Percentiles rank a stretch among this genome's conserved stretches.
phyloP scores from a whole-genome alignment of 2,113 vertebrate species.

The Sceloporus undulatus region DNA sequence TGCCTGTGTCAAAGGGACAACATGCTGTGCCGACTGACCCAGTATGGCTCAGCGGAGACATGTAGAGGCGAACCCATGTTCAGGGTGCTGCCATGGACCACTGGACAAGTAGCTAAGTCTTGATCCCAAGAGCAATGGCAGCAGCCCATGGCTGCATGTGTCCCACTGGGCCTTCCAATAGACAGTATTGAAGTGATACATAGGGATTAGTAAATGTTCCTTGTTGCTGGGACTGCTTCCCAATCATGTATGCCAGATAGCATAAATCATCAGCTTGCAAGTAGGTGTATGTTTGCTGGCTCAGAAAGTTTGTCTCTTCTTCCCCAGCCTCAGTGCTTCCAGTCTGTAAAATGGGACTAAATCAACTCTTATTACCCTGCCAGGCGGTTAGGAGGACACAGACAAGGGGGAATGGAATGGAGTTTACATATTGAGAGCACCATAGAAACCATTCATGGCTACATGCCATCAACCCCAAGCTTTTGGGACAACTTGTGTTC shows the following conservation, averaged over 20 bases:
- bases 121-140: background rate
- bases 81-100: background rate
- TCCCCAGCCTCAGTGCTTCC: background rate
- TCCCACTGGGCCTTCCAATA: background rate
- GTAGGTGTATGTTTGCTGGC: background rate
- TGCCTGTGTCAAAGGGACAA: background rate
- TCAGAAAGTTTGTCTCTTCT: background rate
- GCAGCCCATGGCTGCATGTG: background rate
- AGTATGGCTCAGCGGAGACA: background rate
- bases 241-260: too few relatives aligned
- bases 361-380: background rate
- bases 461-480: background rate
- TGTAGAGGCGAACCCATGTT: background rate
- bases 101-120: background rate
- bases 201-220: background rate
- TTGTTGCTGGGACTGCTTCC: background rate
- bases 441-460: slow-evolving; percentile 9
- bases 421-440: background rate
- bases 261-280: background rate
- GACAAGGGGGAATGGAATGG: background rate
- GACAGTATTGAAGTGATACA: background rate
- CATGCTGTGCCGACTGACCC: background rate
- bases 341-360: slow-evolving; percentile 4
- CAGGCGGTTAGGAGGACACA: background rate
- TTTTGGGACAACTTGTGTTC: slow-evolving; percentile 10